Base-by-base conservation (phyloP, 2,797 vertebrate species). In the Thalassophryne amazonica region DNA sequence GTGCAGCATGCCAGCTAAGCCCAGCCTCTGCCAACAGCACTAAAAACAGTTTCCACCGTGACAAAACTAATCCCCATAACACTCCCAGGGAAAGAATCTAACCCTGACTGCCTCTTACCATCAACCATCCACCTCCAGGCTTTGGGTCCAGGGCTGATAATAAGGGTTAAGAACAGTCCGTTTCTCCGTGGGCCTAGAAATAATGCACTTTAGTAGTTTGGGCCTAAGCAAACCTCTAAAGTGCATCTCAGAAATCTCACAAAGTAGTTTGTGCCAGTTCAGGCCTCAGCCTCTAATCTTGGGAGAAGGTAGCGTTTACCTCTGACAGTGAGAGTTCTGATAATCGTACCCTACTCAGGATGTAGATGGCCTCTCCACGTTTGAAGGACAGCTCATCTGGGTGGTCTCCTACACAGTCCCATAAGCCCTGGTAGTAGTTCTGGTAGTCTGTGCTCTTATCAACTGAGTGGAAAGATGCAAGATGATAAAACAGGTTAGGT, bases 381-480 rank as follows among this genome's bases (percentile, higher is more conserved):
- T 93, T 96, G 89, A 99, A 99, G 37, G 95, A 91, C 76, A 99
- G 52, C 84, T 99, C 97, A 49, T 98, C 96, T 1, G 90, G 63
- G n/a, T 90, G 76, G 61, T 92, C 89, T 34, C 89, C 94, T 5
- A 47, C 67, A 61, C 96, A 99, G 87, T 99, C 94, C 96, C 97
- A 99, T 67, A 95, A 70, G 24, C 93, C 92, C 86, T 94, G 94
- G 83, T 98, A 99, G 89, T 84, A 95, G 90, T 97, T 98, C 36
- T 69, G 87, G 69, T 97, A 98, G 81, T 99, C 93, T 7, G 80
- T 93, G 82, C 67, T 81, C 69, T 84, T 84, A 43, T 87, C 66
- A 53, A 57, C 84, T 87, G 64, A 18, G 40, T 1, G 17, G 10
- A 31, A 68, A 22, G 28, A 62, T 13, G 27, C 5, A 14, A 39